Evolutionary conservation across 2,888 invertebrate genomes (phyloP), one percentile per base, ranked within the genome.

Genomic region (Carpatolechia fugitivella): DNA sequence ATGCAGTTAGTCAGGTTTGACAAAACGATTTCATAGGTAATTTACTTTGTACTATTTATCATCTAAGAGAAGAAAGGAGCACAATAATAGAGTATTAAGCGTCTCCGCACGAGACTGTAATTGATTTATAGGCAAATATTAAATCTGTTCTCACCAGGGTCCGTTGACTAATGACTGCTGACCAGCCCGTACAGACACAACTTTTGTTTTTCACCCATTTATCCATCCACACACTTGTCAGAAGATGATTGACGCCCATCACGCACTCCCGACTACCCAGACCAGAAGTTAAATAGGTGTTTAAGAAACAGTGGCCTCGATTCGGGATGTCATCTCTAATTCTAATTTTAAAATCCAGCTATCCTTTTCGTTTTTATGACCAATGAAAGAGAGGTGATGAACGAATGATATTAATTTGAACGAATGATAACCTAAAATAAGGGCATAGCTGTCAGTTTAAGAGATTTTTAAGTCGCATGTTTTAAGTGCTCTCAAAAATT

Each of bases 41-140:
- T n/a, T n/a, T n/a, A n/a, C n/a, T n/a, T n/a, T 54, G 53, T 7
- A 61, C 72, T 74, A 83, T 82, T 78, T 75, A 82, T 83, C 78
- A 79, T 72, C 63, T 18, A 54, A 61, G 55, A 52, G 46, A 58
- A 78, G 79, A 83, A 80, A 81, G 72, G 69, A 72, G 71, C 63
- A 69, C 75, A 72, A 81, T 80, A 81, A 77, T 76, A 80, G 74
- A 78, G 78, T 76, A 76, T 75, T 76, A 80, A 78, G 76, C 76
- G 79, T 60, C 78, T 73, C 76, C 71, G 74, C 73, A 76, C 80
- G 78, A 73, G 80, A 73, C 75, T 64, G 67, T 85, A 86, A 85
- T 86, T 86, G 85, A 86, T 87, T 85, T 85, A 86, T 86, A 85
- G 86, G 85, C 82, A 85, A 86, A 87, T 87, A 86, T 86, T 86